A percentile compares a stretch with the other conserved stretches of the same genome.
Conservation (phyloP, 2,797 vertebrate species). For the Diceros bicornis region DNA sequence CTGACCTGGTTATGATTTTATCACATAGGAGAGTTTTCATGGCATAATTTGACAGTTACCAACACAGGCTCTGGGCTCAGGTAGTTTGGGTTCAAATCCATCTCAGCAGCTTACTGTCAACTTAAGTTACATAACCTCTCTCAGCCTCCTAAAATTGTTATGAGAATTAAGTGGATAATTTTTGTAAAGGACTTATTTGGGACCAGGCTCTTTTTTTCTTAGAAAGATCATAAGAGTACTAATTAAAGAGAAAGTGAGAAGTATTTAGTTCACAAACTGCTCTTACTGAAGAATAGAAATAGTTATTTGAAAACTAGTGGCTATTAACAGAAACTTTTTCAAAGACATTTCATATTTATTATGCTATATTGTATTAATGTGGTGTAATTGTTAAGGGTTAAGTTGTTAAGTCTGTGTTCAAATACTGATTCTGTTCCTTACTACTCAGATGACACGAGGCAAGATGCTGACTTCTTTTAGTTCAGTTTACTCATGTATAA, state of each 20-base stretch:
- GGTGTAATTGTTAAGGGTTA: not conserved
- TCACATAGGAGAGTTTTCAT: not conserved
- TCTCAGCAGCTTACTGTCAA: not conserved
- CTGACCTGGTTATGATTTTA: not conserved
- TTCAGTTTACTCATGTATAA: not conserved
- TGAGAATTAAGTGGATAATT: not conserved
- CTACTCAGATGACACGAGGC: too few species aligned
- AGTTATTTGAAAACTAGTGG: not conserved
- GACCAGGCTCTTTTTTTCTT: not conserved
- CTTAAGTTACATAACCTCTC: not conserved
- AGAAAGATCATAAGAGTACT: not conserved
- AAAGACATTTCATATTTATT: not conserved
- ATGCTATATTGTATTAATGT: not conserved
- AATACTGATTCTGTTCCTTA: not conserved
- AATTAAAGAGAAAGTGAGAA: constrained; percentile 31
- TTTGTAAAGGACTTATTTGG: not conserved
- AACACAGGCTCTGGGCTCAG: not conserved
- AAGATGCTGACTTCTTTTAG: not conserved
- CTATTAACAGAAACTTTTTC: not conserved
- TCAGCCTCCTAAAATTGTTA: not conserved
- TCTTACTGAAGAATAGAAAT: not conserved
- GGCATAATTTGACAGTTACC: not conserved
- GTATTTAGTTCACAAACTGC: not conserved
- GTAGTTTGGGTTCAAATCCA: not conserved
- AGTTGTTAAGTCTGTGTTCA: not conserved